phyloP scores from a whole-genome alignment of 2,113 vertebrate genomes.

The Pimephales promelas region DNA sequence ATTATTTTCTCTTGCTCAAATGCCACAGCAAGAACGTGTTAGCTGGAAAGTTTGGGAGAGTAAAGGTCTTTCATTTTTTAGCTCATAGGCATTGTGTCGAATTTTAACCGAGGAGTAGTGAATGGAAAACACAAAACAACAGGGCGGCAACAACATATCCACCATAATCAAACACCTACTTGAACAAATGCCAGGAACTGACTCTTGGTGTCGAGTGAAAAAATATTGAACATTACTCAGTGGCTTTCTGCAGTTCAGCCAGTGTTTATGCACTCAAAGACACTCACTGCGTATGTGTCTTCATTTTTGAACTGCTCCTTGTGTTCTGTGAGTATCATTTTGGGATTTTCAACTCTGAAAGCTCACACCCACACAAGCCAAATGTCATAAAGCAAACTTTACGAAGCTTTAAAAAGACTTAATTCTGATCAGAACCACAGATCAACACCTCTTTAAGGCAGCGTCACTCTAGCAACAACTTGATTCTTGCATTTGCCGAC shows the following conservation, averaged over 20 bases:
- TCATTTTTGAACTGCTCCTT: constrained; percentile 29
- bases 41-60: neutral
- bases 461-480: neutral
- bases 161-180: constrained; percentile 36
- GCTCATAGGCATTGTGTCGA: constrained; percentile 29
- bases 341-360: constrained; percentile 14
- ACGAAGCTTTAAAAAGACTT: neutral
- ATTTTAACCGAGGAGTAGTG: constrained; percentile 37
- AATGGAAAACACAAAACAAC: constrained; percentile 25
- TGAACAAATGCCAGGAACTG: constrained; percentile 14
- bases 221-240: constrained; percentile 32
- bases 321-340: constrained; percentile 8
- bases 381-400: neutral
- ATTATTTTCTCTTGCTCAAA: constrained; percentile 19
- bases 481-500: neutral
- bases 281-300: constrained; percentile 41
- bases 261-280: constrained; percentile 38
- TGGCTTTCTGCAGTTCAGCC: constrained; percentile 13
- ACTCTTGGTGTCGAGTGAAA: constrained; percentile 3
- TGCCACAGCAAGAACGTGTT: constrained; percentile 1
- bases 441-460: neutral
- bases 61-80: constrained; percentile 17
- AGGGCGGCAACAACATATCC: constrained; percentile 31
- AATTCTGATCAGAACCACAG: neutral
- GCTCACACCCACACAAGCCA: constrained; percentile 3